Evolutionary conservation across 64 coral and sea anemone genomes (phyloP), one percentile per base, ranked within the genome.

Genomic region (Trachythela sp.): DNA sequence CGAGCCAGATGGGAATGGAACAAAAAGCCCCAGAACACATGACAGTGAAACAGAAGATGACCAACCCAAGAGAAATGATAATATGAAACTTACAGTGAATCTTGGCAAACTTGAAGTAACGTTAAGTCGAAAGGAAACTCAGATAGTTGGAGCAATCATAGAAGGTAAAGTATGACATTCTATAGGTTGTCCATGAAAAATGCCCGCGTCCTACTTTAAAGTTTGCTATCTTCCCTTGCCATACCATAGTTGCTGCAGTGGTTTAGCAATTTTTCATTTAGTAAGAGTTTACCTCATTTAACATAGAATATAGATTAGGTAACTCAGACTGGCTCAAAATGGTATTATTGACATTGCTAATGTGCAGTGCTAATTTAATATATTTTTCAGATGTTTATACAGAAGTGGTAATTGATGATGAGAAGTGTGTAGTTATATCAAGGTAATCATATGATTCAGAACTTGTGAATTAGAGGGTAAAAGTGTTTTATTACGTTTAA

Each of bases 301-400:
- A n/a, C n/a, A n/a, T n/a, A n/a, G n/a, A n/a, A n/a, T n/a, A n/a
- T n/a, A n/a, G n/a, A n/a, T n/a, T n/a, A n/a, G n/a, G n/a, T n/a
- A n/a, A n/a, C n/a, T n/a, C n/a, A n/a, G n/a, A n/a, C n/a, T n/a
- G n/a, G n/a, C n/a, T n/a, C n/a, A n/a, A n/a, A n/a, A n/a, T n/a
- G n/a, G n/a, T n/a, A n/a, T n/a, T n/a, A n/a, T n/a, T n/a, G n/a
- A n/a, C n/a, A n/a, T n/a, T n/a, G n/a, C n/a, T n/a, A n/a, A n/a
- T n/a, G n/a, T n/a, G n/a, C n/a, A n/a, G n/a, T n/a, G n/a, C n/a
- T n/a, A n/a, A n/a, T n/a, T n/a, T n/a, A n/a, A n/a, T n/a, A n/a
- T n/a, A n/a, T 15, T 80, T 35, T 80, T 80, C 37, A 80, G 75
- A 80, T 39, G 75, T 80, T 80, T 80, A 5, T 36, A 80, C 75